Percentiles rank a stretch among this genome's conserved stretches.
These are phyloP conservation scores for Pteruthius melanotis DNA, from an alignment of 2,113 vertebrate genomes.

Conservation along the genomic window DNA sequence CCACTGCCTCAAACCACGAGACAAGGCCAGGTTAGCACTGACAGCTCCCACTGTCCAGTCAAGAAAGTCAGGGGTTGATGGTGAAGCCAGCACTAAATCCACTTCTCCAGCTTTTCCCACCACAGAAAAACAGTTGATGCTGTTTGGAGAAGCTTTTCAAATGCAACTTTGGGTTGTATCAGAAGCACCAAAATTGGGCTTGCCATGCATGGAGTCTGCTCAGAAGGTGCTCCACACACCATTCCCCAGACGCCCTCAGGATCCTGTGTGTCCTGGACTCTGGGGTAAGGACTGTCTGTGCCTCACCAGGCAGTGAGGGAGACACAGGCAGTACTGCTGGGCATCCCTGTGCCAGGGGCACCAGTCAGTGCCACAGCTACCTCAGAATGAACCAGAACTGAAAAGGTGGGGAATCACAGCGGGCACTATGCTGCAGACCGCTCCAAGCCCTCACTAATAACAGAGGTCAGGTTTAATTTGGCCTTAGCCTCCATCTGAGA, in stretches of 20 bases:
- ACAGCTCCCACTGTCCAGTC: neutral
- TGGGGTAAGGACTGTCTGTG: neutral
- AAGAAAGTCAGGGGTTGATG: neutral
- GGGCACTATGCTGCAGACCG: neutral
- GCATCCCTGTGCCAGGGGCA: accelerated
- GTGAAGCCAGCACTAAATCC: neutral
- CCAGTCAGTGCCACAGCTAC: neutral
- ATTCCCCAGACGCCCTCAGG: neutral
- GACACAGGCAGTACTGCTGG: accelerated
- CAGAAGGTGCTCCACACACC: neutral
- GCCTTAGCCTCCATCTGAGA: neutral
- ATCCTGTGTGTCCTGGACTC: accelerated
- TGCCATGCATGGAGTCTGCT: neutral
- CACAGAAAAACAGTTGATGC: neutral
- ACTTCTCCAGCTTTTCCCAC: neutral
- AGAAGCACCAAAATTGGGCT: neutral
- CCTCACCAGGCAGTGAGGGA: neutral
- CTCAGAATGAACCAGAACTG: neutral
- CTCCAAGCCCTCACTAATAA: neutral
- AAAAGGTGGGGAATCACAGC: neutral
- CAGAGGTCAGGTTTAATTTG: neutral
- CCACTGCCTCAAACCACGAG: neutral
- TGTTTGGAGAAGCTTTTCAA: neutral
- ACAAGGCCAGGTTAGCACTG: neutral
- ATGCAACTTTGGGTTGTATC: neutral